Percentiles rank a stretch among this genome's conserved stretches.
Conservation (phyloP, 2,888 invertebrate species). For the Platycnemis pennipes region DNA sequence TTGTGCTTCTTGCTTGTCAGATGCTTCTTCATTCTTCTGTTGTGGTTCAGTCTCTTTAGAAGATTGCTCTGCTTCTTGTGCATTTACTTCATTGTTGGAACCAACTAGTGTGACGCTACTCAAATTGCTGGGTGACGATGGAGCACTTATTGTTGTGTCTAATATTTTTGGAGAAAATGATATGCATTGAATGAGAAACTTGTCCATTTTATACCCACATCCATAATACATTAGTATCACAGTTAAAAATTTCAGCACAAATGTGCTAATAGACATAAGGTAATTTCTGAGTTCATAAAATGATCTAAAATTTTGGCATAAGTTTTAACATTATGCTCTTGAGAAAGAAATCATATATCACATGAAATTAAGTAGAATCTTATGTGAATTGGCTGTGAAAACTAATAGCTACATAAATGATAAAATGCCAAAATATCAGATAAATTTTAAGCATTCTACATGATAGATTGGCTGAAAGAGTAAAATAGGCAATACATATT, state of each 20-base stretch:
- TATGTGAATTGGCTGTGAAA: too few species aligned
- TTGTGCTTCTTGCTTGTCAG: constrained; percentile 50
- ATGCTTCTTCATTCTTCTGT: constrained; percentile 62
- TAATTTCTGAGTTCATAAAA: too few species aligned
- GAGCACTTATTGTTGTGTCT: constrained; percentile 81
- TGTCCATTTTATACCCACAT: not conserved
- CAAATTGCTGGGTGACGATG: constrained; percentile 87
- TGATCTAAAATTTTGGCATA: too few species aligned
- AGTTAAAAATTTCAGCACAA: not conserved
- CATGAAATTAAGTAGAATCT: too few species aligned
- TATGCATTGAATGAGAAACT: not conserved
- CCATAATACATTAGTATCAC: not conserved
- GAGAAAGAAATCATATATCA: too few species aligned
- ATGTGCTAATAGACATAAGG: not conserved
- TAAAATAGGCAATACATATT: too few species aligned
- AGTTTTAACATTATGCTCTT: too few species aligned
- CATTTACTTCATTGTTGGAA: constrained; percentile 80
- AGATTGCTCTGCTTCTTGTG: constrained; percentile 76
- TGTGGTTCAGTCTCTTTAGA: constrained; percentile 74
- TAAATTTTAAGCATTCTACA: too few species aligned
- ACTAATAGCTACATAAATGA: too few species aligned
- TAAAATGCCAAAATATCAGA: too few species aligned
- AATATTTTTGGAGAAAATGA: constrained; percentile 40
- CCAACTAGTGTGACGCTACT: constrained; percentile 88
- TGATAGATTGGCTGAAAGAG: too few species aligned